Evolutionary conservation across 2,113 vertebrate species (phyloP), one percentile per base, ranked within the genome.

Genomic region (Microtus richardsoni): DNA sequence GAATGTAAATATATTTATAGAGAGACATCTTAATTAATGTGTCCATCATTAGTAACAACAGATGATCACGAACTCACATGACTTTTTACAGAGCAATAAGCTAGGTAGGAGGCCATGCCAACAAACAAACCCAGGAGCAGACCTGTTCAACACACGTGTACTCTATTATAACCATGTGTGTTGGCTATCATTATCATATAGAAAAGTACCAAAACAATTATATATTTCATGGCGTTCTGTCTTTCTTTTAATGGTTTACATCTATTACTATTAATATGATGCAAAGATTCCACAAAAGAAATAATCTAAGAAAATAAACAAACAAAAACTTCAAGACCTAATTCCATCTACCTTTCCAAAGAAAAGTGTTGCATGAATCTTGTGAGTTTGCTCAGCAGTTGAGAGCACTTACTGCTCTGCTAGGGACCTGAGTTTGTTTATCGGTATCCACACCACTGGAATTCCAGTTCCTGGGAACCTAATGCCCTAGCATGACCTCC

Each of bases 321-420:
- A 89, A 5, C 1, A 52, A 87, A 66, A 89, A 66, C 24, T 75
- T 86, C 8, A 71, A 88, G 95, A 60, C 19, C 88, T 87, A 84
- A 89, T 62, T 84, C 54, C 75, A 21, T 66, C 28, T 54, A 36
- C n/a, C 89, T 96, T 94, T 96, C 5, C 79, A 88, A 54, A 71
- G 39, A 39, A n/a, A 86, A 92, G 66, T 62, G 21, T 82, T 39
- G 58, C 2, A 10, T 17, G 66, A 49, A 12, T 68, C 44, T 24
- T 36, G 64, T 70, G 84, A n/a, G 30, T 14, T 52, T 21, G 17
- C 44, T 86, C 6, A 49, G 5, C 41, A 47, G 60, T 64, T 33
- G 30, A 47, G 41, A 70, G 5, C 6, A 47, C 44, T 36, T 44
- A 19, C 26, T 30, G 16, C 16, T 64, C 62, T 68, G 44, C 83